phyloP scores from a whole-genome alignment of 2,888 invertebrate species.

The Melangyna quadrimaculata region DNA sequence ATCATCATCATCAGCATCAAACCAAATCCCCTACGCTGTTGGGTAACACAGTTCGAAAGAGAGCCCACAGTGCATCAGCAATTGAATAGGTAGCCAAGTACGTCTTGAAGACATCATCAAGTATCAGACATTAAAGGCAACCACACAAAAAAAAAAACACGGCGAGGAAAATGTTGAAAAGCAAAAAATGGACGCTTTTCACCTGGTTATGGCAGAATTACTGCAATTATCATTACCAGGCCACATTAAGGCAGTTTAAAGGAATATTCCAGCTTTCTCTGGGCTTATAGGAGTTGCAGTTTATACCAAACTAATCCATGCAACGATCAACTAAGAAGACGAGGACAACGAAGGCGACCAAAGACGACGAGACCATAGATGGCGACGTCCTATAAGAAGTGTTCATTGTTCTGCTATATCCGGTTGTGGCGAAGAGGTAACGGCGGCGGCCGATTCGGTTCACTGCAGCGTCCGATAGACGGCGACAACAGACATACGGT shows the following conservation, averaged over 20 bases:
- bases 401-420: conserved; percentile 54
- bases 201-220: conserved; percentile 20
- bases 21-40: conserved; percentile 29
- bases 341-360: background rate
- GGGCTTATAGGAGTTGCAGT: background rate
- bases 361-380: background rate
- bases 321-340: background rate
- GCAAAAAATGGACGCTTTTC: conserved; percentile 11
- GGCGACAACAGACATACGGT: background rate
- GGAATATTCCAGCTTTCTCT: conserved; percentile 39
- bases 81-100: conserved; percentile 29
- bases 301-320: conserved; percentile 38
- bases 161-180: conserved; percentile 1
- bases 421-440: background rate
- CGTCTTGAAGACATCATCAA: conserved; percentile 46
- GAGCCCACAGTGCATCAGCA: conserved; percentile 21
- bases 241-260: conserved; percentile 33
- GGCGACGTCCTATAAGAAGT: conserved; percentile 23
- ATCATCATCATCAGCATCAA: conserved; percentile 26
- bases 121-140: background rate
- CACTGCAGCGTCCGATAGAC: background rate
- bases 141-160: background rate
- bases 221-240: conserved; percentile 31
- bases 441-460: too few species aligned
- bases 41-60: conserved; percentile 31